Conservation (phyloP, 2,888 invertebrate species). For the Dasypolia templi region DNA sequence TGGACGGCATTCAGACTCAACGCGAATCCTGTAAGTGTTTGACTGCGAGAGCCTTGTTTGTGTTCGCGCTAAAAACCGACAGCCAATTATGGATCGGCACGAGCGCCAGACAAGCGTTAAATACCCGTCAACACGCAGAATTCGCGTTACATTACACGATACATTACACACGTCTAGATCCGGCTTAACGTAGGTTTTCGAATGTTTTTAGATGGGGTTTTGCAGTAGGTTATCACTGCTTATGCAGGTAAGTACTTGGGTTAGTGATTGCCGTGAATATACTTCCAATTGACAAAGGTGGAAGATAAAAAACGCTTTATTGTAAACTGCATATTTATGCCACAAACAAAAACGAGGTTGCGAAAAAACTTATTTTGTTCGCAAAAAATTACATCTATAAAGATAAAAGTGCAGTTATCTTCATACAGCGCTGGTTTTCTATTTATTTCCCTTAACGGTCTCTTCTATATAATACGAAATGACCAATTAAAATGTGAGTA, state of each 20-base stretch:
- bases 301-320: not conserved
- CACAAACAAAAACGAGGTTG: not conserved
- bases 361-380: constrained; percentile 20
- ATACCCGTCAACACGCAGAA: not conserved
- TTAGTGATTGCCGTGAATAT: not conserved
- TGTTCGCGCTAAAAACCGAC: not conserved
- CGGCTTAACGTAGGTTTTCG: not conserved
- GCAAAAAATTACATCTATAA: constrained; percentile 12
- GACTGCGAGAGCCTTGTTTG: not conserved
- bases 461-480: constrained; percentile 23
- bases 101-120: not conserved
- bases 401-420: constrained; percentile 22
- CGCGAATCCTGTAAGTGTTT: not conserved
- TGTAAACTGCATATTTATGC: not conserved
- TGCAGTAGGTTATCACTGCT: not conserved
- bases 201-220: not conserved
- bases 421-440: constrained; percentile 28
- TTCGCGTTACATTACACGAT: too few species aligned
- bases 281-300: not conserved
- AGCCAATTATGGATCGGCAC: not conserved
- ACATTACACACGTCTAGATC: too few species aligned
- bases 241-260: not conserved
- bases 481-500: constrained; percentile 43
- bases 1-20: too few species aligned
- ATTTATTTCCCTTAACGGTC: constrained; percentile 20